phyloP scores from a whole-genome alignment of 2,797 vertebrate species.

The Channa striata region DNA sequence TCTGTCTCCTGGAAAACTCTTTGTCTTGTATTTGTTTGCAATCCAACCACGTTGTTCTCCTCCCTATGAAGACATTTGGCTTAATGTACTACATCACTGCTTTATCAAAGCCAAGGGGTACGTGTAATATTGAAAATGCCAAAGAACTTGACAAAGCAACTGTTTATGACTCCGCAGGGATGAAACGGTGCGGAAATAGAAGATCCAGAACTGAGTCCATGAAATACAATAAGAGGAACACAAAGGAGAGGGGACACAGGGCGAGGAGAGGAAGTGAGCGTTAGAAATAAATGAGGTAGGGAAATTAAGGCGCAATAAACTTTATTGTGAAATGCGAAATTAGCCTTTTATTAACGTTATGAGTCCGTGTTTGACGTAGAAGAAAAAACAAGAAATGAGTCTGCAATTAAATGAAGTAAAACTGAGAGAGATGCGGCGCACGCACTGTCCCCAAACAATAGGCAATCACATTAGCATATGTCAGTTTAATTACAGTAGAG shows the following conservation, averaged over 20 bases:
- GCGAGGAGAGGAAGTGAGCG: constrained; percentile 13
- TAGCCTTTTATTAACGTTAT: constrained; percentile 32
- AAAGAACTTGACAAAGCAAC: too few relatives aligned
- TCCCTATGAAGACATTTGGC: too few relatives aligned
- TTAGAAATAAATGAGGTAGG: constrained; percentile 27
- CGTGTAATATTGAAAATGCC: too few relatives aligned
- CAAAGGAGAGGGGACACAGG: constrained; percentile 27
- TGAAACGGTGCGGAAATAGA: neutral
- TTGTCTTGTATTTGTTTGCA: too few relatives aligned
- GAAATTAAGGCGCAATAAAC: constrained; percentile 22
- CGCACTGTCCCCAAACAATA: constrained; percentile 19
- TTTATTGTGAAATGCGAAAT: constrained; percentile 29
- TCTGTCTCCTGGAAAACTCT: too few relatives aligned
- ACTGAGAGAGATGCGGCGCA: neutral
- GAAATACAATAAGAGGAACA: neutral
- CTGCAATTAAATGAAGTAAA: constrained; percentile 15
- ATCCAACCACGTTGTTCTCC: too few relatives aligned
- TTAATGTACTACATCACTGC: too few relatives aligned
- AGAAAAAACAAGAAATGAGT: constrained; percentile 10
- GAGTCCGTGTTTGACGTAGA: constrained; percentile 14
- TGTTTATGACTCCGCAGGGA: too few relatives aligned
- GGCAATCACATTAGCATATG: neutral
- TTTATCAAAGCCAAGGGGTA: too few relatives aligned
- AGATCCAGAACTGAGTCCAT: neutral
- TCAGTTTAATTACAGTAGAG: neutral